Conservation (phyloP, 2,888 invertebrate species). For the Epinotia demarniana region DNA sequence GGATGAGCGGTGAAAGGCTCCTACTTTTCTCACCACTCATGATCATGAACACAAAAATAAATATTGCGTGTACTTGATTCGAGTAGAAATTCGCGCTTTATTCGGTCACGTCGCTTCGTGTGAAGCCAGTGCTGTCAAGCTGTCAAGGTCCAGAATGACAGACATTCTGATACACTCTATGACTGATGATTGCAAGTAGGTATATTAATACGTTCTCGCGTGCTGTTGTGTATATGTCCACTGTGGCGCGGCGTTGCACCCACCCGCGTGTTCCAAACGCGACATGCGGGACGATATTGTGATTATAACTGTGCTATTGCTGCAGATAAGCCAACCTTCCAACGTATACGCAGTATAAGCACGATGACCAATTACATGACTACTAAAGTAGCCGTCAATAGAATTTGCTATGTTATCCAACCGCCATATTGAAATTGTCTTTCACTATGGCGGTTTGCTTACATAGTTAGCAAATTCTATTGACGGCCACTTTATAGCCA, state of each 20-base stretch:
- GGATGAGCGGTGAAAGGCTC: no score
- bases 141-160: no score
- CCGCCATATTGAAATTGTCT: no score
- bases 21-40: no score
- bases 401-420: no score
- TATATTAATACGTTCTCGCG: not conserved
- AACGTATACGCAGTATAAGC: conserved; percentile 13
- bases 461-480: no score
- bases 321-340: conserved; percentile 62
- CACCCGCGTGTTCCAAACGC: conserved; percentile 50
- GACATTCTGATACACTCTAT: no score
- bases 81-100: not conserved
- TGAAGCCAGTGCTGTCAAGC: not conserved
- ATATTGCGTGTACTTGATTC: not conserved
- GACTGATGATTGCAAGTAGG: no score
- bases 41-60: no score
- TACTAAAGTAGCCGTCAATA: no score
- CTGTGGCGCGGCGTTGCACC: conserved; percentile 51
- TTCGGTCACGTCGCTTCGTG: not conserved
- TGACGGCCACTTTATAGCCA: no score
- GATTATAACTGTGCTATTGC: conserved; percentile 44
- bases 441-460: no score
- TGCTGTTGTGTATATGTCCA: not conserved
- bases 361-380: not conserved
- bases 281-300: conserved; percentile 67